A percentile compares a stretch with the other conserved stretches of the same genome.
Evolutionary conservation across 2,113 vertebrate genomes (phyloP).

Genomic region (Climacteris rufus): DNA sequence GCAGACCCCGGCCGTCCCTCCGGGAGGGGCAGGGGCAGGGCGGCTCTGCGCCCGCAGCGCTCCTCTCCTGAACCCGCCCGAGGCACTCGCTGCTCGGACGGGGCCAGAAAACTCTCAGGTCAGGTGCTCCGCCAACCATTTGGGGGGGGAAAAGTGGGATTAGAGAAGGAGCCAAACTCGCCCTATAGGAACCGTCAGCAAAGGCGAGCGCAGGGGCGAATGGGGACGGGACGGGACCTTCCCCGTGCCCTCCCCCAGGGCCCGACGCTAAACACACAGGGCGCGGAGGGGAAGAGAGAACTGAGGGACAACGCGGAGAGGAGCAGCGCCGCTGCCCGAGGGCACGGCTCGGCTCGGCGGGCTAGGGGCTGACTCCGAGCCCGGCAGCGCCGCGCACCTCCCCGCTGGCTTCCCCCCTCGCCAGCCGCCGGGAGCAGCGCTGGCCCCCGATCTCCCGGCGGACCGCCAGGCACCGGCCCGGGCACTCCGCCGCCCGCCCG

Average conservation of each 20-base stretch:
- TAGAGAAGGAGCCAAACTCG: neutral
- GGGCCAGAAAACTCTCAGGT: neutral
- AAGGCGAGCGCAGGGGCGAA: neutral
- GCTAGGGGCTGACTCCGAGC: neutral
- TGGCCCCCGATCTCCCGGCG: neutral
- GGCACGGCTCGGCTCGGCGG: neutral
- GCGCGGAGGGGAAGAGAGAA: no score
- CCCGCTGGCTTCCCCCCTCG: neutral
- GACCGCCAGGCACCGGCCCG: neutral
- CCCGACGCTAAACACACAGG: neutral
- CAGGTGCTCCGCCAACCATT: neutral
- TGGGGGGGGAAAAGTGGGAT: fast-evolving
- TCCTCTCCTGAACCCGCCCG: neutral
- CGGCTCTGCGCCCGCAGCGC: neutral
- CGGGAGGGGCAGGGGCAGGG: neutral
- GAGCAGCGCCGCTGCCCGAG: neutral
- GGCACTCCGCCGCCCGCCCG: neutral
- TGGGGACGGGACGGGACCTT: neutral
- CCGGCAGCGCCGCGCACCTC: neutral
- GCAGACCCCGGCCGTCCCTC: neutral
- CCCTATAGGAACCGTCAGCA: fast-evolving
- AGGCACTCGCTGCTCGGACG: neutral
- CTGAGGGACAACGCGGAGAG: neutral
- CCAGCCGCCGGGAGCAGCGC: neutral
- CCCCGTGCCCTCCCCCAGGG: no score